phyloP scores from a whole-genome alignment of 2,113 vertebrate species.

The Gadus chalcogrammus region DNA sequence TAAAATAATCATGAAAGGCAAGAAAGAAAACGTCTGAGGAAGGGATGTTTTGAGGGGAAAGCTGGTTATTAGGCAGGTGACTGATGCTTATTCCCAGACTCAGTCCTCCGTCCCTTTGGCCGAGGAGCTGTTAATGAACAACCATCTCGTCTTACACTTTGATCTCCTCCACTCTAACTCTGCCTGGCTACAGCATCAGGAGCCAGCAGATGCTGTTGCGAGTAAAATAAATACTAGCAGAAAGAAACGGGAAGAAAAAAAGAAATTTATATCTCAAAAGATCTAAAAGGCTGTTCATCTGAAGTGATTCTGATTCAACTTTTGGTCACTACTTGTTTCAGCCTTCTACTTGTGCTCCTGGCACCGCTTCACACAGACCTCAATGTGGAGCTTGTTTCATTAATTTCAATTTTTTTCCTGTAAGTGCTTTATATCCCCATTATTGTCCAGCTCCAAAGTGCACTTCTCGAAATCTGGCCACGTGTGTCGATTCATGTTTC shows the following conservation, averaged over 20 bases:
- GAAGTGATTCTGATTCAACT: constrained; percentile 50
- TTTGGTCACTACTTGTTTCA: constrained; percentile 37
- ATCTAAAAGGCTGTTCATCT: constrained; percentile 44
- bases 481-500: constrained; percentile 54
- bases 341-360: constrained; percentile 45
- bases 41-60: too few species aligned
- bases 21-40: too few species aligned
- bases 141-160: constrained; percentile 53
- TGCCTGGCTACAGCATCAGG: constrained; percentile 52
- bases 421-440: constrained; percentile 44
- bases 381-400: constrained; percentile 44
- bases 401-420: constrained; percentile 14
- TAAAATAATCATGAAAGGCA: too few species aligned
- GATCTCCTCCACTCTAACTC: constrained; percentile 48
- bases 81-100: too few species aligned
- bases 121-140: constrained; percentile 41
- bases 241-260: constrained; percentile 38
- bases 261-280: constrained; percentile 5
- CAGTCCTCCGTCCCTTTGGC: too few species aligned
- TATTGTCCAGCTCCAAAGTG: constrained; percentile 42
- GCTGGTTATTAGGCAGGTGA: too few species aligned
- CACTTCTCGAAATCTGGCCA: constrained; percentile 40
- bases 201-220: constrained; percentile 40
- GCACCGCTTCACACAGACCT: constrained; percentile 51
- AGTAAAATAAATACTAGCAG: constrained; percentile 56